Base-by-base conservation (phyloP, 2,113 vertebrate genomes). In the Psammodynastes pulverulentus region DNA sequence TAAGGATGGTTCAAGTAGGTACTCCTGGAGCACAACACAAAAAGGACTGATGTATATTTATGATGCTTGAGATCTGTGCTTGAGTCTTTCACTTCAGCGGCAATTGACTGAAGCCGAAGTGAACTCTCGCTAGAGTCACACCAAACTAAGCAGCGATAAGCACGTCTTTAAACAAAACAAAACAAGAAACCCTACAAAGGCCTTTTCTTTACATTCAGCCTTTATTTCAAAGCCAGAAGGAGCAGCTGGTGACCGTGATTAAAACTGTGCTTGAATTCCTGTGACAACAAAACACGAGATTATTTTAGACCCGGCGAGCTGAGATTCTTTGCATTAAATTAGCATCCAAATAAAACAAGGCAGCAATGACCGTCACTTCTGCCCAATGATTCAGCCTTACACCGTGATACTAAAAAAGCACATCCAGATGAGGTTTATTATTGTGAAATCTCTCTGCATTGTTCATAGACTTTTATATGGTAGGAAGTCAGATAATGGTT, bases 51-150 rank as follows among this genome's bases (percentile, higher is more conserved):
- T 92, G 84, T 62, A 92, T 89, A 92, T 92, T 92, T 92, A 92
- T 92, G 72, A 89, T 89, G 72, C 87, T 89, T 56, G 72, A 89
- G 43, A 34, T 17, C 62, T 93, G 90, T 56, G 51, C 23, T 89
- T 79, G 24, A 72, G 86, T 94, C 58, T 19, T 94, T 94, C 43
- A 94, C 72, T 15, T 92, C 8, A 85, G 1, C 89, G 9, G 4
- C 13, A 88, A 88, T 91, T 93, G 85, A 84, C 67, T 92, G 85
- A 34, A 90, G 3, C 9, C 2, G 9, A 86, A 24, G 3, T 10
- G 12, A 85, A 93, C 46, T 89, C 45, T 51, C 79, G 39, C 34
- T 17, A 79, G 8, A 90, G 0, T 7, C n/a, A 13, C 49, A 0
- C 8, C 8, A 34, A 94, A 92, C 5, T 54, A 10, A 56, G 24